Evolutionary conservation across 2,113 vertebrate genomes (phyloP).

Genomic region (Leucosticte australis): DNA sequence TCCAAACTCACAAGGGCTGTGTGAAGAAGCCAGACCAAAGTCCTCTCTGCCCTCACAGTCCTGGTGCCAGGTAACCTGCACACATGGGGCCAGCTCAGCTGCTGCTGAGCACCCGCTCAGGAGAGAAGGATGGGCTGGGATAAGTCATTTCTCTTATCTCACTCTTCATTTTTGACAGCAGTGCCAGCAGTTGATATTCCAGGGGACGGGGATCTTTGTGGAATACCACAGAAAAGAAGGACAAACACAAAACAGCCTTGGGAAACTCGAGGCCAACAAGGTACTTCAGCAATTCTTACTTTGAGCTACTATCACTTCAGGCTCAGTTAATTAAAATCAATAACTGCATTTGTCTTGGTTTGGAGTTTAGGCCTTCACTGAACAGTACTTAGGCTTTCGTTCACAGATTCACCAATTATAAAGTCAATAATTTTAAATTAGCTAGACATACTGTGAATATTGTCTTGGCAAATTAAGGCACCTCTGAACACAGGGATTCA

Average conservation of each 20-base stretch:
- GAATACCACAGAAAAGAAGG: neutral
- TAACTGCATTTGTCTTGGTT: constrained; percentile 49
- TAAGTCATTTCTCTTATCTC: neutral
- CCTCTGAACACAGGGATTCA: neutral
- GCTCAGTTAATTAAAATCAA: constrained; percentile 59
- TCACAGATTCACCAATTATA: constrained; percentile 1
- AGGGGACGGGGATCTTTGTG: neutral
- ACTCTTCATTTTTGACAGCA: neutral
- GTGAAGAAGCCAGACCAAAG: neutral
- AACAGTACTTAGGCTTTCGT: neutral
- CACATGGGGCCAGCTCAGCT: neutral
- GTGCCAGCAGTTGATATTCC: neutral
- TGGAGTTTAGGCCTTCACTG: constrained; percentile 25
- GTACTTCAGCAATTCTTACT: neutral
- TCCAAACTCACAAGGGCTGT: neutral
- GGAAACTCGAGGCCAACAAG: neutral
- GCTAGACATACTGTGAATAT: neutral
- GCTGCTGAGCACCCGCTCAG: neutral
- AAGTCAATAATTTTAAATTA: constrained; percentile 56
- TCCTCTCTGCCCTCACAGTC: fast-evolving
- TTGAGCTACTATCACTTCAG: neutral
- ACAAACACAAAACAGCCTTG: neutral
- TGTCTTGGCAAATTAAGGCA: neutral
- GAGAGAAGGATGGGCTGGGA: neutral
- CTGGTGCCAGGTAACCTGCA: fast-evolving